Evolutionary conservation across 2,113 vertebrate genomes (phyloP), one percentile per base, ranked within the genome.

Genomic region (Amphilophus citrinellus): DNA sequence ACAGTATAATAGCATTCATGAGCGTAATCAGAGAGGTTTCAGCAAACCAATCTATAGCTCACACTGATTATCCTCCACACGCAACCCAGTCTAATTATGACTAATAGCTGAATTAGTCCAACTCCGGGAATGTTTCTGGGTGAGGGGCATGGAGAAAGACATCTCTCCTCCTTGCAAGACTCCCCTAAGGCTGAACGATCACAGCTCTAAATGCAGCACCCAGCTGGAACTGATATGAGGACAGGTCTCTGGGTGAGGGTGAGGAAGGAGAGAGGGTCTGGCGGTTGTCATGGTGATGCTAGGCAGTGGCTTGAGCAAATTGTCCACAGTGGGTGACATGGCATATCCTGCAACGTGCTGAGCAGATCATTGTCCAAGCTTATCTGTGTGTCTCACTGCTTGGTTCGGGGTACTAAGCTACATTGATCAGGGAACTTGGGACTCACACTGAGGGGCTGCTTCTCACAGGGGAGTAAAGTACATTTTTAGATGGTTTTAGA

Each of bases 281-380:
- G 90, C 85, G 87, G 95, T 96, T 91, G 95, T 94, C 95, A 96
- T 95, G 95, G 93, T n/a, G 68, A 96, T 89, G 80, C 62, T 35
- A 79, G 89, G 75, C 56, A 39, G 91, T 85, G 87, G 88, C 61
- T 77, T 83, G 79, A 93, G 83, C 59, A 27, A 91, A 90, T 66
- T 42, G 84, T 88, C 92, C 91, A 95, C 79, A 84, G 84, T 87
- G 80, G 79, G 92, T 94, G 93, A 95, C 88, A 93, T 63, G 79
- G 88, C 89, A 93, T 83, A 95, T 95, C 93, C 90, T 92, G 89
- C 83, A 78, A 82, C 27, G 87, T 89, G 91, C 78, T 86, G 83
- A 88, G 85, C 76, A 24, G 88, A 92, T 94, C 87, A 95, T 93
- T 93, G 91, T 91, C 87, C 85, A 22, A 17, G 62, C 80, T 84